phyloP scores from a whole-genome alignment of 2,113 vertebrate genomes.

The Ptychochromis oligacanthus region DNA sequence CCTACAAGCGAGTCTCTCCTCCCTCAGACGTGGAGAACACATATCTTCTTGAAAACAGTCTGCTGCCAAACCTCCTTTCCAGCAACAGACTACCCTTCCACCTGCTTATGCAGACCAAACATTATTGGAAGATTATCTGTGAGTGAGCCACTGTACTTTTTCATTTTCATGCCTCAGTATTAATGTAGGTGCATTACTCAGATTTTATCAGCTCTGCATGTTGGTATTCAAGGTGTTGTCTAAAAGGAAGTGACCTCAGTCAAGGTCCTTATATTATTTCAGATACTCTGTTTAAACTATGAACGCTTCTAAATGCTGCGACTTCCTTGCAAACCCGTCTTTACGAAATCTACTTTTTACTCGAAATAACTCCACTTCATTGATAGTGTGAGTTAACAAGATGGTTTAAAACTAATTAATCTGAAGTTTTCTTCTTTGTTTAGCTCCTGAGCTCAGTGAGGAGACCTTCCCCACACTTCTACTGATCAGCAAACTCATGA shows the following conservation, averaged over 20 bases:
- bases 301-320: not conserved
- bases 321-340: not conserved
- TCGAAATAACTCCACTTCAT: no score
- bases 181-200: not conserved
- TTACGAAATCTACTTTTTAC: no score
- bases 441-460: conserved; percentile 92
- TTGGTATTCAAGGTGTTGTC: not conserved
- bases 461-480: conserved; percentile 92
- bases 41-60: conserved; percentile 84
- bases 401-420: not conserved
- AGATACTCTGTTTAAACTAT: not conserved
- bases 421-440: conserved; percentile 21
- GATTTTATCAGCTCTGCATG: not conserved
- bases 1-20: conserved; percentile 86
- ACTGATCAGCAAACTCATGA: conserved; percentile 93
- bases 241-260: not conserved
- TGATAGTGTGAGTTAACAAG: not conserved
- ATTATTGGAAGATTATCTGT: conserved; percentile 93
- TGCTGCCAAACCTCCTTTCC: conserved; percentile 82
- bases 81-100: conserved; percentile 92
- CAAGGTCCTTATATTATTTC: not conserved
- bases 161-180: not conserved
- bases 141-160: conserved; percentile 54
- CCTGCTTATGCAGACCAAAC: conserved; percentile 87
- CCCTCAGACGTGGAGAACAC: conserved; percentile 88